Evolutionary conservation across 2,888 invertebrate species (phyloP).

Genomic region (Pollenia amentaria): DNA sequence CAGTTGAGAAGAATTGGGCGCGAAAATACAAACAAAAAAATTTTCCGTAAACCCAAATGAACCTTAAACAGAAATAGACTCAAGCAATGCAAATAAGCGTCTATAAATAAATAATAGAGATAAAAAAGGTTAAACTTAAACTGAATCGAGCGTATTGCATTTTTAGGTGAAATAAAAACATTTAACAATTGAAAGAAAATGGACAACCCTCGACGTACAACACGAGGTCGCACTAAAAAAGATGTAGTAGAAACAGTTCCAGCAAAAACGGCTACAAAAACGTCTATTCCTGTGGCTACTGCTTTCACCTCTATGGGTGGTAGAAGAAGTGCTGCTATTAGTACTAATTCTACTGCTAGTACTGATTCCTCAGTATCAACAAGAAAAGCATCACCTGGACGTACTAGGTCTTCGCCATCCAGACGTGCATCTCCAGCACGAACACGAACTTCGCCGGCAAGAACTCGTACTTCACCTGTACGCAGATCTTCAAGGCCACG

Average conservation of each 20-base stretch:
- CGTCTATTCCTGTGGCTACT: slow-evolving; percentile 38
- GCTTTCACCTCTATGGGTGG: slow-evolving; percentile 21
- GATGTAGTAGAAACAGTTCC: slow-evolving; percentile 56
- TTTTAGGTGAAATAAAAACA: slow-evolving; percentile 25
- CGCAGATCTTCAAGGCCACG: slow-evolving; percentile 86
- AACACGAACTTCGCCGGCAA: slow-evolving; percentile 79
- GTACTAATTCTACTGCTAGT: slow-evolving; percentile 33
- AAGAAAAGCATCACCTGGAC: slow-evolving; percentile 71
- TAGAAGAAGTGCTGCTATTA: slow-evolving; percentile 42
- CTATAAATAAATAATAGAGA: slow-evolving; percentile 51
- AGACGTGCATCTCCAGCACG: slow-evolving; percentile 73
- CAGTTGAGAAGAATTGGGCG: slow-evolving; percentile 74
- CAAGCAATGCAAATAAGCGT: slow-evolving; percentile 11
- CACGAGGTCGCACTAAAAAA: slow-evolving; percentile 72
- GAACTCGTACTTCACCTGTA: slow-evolving; percentile 77
- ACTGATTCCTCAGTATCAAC: slow-evolving; percentile 52
- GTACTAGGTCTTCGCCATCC: slow-evolving; percentile 74
- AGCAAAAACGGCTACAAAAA: slow-evolving; percentile 33
- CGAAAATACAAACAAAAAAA: slow-evolving; percentile 69
- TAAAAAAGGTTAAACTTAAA: neutral
- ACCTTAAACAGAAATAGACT: slow-evolving; percentile 53
- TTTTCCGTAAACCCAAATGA: slow-evolving; percentile 45
- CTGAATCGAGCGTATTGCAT: neutral
- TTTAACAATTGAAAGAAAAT: slow-evolving; percentile 56
- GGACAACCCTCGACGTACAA: slow-evolving; percentile 76